These are phyloP conservation scores for Amblyopsis rosae DNA, from an alignment of 2,113 vertebrate species.

Conservation along the genomic window DNA sequence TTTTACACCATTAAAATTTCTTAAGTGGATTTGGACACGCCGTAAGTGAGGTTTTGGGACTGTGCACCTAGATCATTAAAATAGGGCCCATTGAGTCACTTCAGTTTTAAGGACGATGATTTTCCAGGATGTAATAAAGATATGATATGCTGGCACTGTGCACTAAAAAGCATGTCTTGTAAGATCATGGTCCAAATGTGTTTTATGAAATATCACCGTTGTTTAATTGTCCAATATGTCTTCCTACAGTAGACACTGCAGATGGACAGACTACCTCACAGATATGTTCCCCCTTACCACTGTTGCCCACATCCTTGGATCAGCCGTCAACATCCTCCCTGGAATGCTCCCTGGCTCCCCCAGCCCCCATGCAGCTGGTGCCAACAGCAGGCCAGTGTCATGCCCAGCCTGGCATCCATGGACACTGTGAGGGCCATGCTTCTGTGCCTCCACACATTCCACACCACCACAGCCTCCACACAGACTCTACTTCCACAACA, in stretches of 20 bases:
- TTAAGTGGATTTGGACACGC: not conserved
- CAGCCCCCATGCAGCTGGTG: constrained; percentile 70
- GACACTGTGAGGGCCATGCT: constrained; percentile 35
- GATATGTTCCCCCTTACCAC: constrained; percentile 81
- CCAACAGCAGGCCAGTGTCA: constrained; percentile 65
- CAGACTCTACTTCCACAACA: constrained; percentile 14
- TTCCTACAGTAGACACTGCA: constrained; percentile 76
- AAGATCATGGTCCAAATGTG: not conserved
- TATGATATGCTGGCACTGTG: constrained; percentile 4
- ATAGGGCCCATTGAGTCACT: not conserved
- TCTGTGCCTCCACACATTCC: constrained; percentile 27
- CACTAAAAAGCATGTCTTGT: constrained; percentile 6
- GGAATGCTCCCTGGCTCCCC: constrained; percentile 76
- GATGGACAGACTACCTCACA: constrained; percentile 99
- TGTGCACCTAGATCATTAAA: too few relatives aligned
- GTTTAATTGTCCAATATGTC: constrained; percentile 40
- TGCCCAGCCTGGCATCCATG: constrained; percentile 54
- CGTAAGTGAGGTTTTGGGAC: too few relatives aligned
- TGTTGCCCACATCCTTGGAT: constrained; percentile 80
- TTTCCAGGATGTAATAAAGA: not conserved
- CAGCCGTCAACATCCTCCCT: constrained; percentile 73
- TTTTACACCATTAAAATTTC: too few relatives aligned
- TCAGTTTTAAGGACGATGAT: not conserved
- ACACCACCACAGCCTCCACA: constrained; percentile 33
- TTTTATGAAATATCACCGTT: not conserved